phyloP scores from a whole-genome alignment of 1,140 invertebrate genomes.

The Camponotus pennsylvanicus region DNA sequence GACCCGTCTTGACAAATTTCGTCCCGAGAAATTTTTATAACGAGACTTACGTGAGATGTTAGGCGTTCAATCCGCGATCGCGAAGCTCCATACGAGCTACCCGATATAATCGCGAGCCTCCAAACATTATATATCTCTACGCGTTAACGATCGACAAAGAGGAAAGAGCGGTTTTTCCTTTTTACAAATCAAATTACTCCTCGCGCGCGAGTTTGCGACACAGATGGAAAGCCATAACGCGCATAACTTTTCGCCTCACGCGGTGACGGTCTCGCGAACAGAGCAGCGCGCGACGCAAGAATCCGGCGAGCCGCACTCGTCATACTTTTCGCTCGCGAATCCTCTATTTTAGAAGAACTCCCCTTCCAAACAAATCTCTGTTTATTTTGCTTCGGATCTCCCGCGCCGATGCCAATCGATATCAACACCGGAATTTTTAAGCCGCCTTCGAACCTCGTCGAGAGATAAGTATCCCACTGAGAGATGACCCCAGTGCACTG shows the following conservation, averaged over 20 bases:
- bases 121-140: neutral
- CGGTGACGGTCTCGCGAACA: neutral
- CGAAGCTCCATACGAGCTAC: neutral
- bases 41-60: neutral
- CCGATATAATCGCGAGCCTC: neutral
- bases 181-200: neutral
- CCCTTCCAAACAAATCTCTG: neutral
- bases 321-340: neutral
- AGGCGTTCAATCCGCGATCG: neutral
- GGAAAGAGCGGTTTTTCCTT: neutral
- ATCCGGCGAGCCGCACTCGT: neutral
- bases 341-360: neutral
- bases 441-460: neutral
- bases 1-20: neutral
- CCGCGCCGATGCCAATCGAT: neutral
- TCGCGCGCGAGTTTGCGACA: neutral
- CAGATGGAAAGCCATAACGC: neutral
- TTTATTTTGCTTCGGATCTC: neutral
- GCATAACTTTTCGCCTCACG: neutral
- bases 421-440: slow-evolving; percentile 5
- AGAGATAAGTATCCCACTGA: neutral
- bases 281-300: neutral
- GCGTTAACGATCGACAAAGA: no score
- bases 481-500: no score
- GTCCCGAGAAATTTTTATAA: neutral